Evolutionary conservation across 92 coral and sea anemone species (phyloP), one percentile per base, ranked within the genome.

Genomic region (Bergia puertoricense): DNA sequence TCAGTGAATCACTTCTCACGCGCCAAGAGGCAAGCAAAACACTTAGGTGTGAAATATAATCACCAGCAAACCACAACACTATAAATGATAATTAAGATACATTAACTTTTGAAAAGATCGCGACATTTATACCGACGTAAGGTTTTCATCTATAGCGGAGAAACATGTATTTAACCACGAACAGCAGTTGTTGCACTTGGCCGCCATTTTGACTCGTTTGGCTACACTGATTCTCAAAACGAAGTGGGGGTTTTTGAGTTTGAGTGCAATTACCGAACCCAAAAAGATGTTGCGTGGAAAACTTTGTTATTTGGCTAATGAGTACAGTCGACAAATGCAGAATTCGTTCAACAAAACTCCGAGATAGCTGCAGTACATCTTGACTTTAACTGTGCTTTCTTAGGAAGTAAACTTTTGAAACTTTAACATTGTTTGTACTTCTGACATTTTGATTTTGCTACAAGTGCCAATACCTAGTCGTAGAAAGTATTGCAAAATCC

Each of bases 41-140:
- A 76, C 46, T 8, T 5, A 76, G 80, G 80, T 76, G 80, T 45
- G 37, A 76, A 76, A 76, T 22, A 76, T 76, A 42, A 76, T 76
- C 42, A 40, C 80, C 23, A 8, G 54, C 23, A 40, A 76, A 42
- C 80, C 80, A 76, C 80, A 76, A 22, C n/a, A 45, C 46, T 42
- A 76, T 13, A 76, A 76, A 42, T 76, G 42, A 72, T 18, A 62
- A 16, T 16, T 41, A 14, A 74, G 79, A 22, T 41, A 74, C 22
- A 76, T 40, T 76, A 40, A 22, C 37, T 20, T 76, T 76, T 40
- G 80, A 40, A 42, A 45, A 40, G 46, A 43, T 76, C 20, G 5
- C 2, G 5, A 76, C 48, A 76, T 15, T 76, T 76, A n/a, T 45
- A 15, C 23, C 77, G n/a, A 40, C 80, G 3, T 76, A 2, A 39